Evolutionary conservation across 1,140 invertebrate genomes (phyloP).

Genomic region (Fopius arisanus): DNA sequence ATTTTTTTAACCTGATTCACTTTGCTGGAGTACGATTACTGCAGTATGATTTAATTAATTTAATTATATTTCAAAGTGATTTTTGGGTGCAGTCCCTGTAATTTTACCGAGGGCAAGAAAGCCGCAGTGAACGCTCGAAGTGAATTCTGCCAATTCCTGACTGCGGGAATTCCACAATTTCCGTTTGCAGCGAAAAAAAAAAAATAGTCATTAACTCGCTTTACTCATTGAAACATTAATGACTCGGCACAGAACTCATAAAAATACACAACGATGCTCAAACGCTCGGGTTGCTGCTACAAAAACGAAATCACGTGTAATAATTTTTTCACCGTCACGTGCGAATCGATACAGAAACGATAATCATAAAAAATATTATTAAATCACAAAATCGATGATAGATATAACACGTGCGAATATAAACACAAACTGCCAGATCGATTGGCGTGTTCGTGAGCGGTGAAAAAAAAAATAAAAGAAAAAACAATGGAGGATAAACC

Average conservation of each 20-base stretch:
- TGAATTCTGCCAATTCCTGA: neutral
- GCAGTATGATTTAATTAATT: too few relatives aligned
- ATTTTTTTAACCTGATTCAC: too few relatives aligned
- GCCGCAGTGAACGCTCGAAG: too few relatives aligned
- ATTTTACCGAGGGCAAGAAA: neutral
- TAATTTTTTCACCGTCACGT: neutral
- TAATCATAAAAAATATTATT: neutral
- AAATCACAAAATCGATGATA: conserved; percentile 12
- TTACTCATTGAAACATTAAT: neutral
- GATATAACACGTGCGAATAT: neutral
- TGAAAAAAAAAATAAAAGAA: conserved; percentile 16
- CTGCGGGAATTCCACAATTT: neutral
- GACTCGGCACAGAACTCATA: neutral
- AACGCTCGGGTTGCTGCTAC: neutral
- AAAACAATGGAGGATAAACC: neutral
- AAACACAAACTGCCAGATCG: conserved; percentile 27
- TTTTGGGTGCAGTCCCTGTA: too few relatives aligned
- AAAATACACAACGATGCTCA: conserved; percentile 6
- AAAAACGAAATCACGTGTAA: neutral
- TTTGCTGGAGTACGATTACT: too few relatives aligned
- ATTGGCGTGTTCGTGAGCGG: conserved; percentile 17
- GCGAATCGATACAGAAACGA: conserved; percentile 3
- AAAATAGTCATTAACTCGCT: neutral
- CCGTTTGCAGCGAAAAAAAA: neutral
- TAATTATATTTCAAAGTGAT: too few relatives aligned